Evolutionary conservation across 1,140 invertebrate genomes (phyloP).

Genomic region (Bathynomus jamesi): DNA sequence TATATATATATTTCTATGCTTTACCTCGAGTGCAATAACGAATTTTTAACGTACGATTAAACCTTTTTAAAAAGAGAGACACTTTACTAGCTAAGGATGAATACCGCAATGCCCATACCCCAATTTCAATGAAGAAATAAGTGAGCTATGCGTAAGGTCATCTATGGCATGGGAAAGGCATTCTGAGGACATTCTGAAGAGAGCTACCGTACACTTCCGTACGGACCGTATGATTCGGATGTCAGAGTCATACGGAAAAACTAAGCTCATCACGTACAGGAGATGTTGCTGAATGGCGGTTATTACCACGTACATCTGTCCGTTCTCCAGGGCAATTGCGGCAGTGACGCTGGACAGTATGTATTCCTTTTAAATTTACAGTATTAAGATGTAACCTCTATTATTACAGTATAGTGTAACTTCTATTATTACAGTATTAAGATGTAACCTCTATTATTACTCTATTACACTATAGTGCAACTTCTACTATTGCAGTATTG

Average conservation of each 20-base stretch:
- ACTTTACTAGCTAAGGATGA: too few species aligned
- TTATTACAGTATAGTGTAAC: too few species aligned
- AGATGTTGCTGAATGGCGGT: slow-evolving; percentile 18
- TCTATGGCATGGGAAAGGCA: neutral
- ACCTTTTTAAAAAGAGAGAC: neutral
- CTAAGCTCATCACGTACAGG: neutral
- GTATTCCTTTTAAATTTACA: slow-evolving; percentile 1
- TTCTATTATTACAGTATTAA: too few species aligned
- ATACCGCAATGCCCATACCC: too few species aligned
- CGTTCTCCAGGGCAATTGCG: slow-evolving; percentile 19
- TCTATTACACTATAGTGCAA: too few species aligned
- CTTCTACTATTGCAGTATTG: too few species aligned
- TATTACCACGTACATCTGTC: slow-evolving; percentile 22
- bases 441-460: too few species aligned
- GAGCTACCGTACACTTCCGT: neutral
- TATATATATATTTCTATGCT: neutral
- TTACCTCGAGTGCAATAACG: neutral
- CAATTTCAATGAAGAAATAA: too few species aligned
- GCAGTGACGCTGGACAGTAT: slow-evolving; percentile 18
- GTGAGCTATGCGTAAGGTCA: too few species aligned
- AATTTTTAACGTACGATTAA: neutral
- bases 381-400: too few species aligned
- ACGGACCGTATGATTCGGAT: neutral
- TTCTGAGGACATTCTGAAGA: neutral
- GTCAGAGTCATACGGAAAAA: neutral